Conservation (phyloP, 1,140 invertebrate species). For the Planococcus citri region DNA sequence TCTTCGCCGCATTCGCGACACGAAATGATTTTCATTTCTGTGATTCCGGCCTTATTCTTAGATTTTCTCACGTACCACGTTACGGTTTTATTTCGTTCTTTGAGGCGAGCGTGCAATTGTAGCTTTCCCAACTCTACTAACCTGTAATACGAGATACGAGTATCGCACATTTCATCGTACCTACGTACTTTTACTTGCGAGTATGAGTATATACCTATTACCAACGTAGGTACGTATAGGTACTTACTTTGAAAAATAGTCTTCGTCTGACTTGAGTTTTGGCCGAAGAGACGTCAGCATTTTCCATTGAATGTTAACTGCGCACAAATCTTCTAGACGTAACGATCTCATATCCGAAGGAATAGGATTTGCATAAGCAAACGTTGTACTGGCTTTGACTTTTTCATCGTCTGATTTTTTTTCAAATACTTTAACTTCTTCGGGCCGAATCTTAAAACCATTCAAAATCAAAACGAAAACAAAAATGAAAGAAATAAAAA, state of each 20-base stretch:
- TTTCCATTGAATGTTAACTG: constrained; percentile 81
- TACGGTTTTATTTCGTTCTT: constrained; percentile 47
- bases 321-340: constrained; percentile 62
- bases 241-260: constrained; percentile 65
- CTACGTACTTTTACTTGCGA: neutral
- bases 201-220: neutral
- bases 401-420: constrained; percentile 47
- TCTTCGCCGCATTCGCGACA: constrained; percentile 73
- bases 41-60: constrained; percentile 61
- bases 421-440: constrained; percentile 54
- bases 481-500: no score
- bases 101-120: constrained; percentile 49
- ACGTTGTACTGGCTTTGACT: constrained; percentile 43
- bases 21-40: constrained; percentile 57
- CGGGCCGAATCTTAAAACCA: constrained; percentile 32
- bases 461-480: no score
- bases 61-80: constrained; percentile 43
- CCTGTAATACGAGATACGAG: constrained; percentile 21
- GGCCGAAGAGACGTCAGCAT: constrained; percentile 79
- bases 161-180: no score
- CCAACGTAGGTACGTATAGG: neutral
- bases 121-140: constrained; percentile 69
- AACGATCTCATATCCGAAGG: constrained; percentile 67
- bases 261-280: constrained; percentile 67
- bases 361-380: constrained; percentile 62